Percentiles rank a stretch among this genome's conserved stretches.
phyloP scores from a whole-genome alignment of 30 jellyfish, hydroid and myxozoan species.

The Aurelia sp. region DNA sequence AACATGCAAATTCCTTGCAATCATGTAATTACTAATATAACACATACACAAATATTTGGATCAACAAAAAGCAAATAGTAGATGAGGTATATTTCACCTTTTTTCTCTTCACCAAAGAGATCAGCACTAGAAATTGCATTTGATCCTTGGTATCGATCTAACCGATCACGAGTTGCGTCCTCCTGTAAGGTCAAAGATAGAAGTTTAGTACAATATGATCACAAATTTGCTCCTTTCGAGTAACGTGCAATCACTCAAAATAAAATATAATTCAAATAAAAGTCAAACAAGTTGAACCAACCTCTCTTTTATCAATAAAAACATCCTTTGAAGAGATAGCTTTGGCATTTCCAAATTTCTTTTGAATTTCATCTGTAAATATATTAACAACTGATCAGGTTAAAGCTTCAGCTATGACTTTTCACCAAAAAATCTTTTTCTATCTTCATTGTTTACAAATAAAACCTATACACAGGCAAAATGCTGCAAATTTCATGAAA shows the following conservation, averaged over 20 bases:
- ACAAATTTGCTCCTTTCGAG: too few relatives aligned
- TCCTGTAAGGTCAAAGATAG: constrained; percentile 41
- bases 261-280: too few relatives aligned
- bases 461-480: too few relatives aligned
- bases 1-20: too few relatives aligned
- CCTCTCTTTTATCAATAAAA: constrained; percentile 78
- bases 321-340: constrained; percentile 92
- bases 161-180: constrained; percentile 70
- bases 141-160: constrained; percentile 84
- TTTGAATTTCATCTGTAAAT: constrained; percentile 79
- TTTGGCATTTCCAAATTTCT: constrained; percentile 86
- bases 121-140: constrained; percentile 96
- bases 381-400: neutral
- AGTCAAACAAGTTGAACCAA: neutral
- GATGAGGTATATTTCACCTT: constrained; percentile 19
- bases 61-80: too few relatives aligned
- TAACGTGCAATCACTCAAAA: too few relatives aligned
- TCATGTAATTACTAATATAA: too few relatives aligned
- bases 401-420: too few relatives aligned
- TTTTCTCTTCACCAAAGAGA: constrained; percentile 84
- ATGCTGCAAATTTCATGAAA: too few relatives aligned
- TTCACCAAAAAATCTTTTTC: too few relatives aligned
- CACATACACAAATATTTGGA: too few relatives aligned
- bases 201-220: neutral
- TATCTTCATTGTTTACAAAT: too few relatives aligned